Base-by-base conservation (phyloP, 2,888 invertebrate genomes). In the Orthosia gothica region DNA sequence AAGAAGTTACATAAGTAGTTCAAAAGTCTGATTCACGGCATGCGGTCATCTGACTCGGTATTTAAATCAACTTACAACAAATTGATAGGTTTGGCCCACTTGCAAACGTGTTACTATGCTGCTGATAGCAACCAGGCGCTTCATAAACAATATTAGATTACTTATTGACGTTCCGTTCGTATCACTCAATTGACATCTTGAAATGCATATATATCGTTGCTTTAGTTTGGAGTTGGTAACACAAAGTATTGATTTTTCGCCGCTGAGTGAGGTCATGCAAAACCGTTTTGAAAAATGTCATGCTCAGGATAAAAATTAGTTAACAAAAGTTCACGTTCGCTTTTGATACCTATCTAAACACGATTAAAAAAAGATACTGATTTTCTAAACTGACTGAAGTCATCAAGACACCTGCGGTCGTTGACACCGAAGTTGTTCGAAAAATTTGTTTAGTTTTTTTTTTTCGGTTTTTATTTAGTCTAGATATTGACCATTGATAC, bases 81-180 rank as follows among this genome's bases (percentile, higher is more conserved):
- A 72, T 71, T 64, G 73, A 76, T 76, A 64, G 76, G 64, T 80
- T 80, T 76, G 76, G 26, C 74, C 81, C 20, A 76, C 26, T 80
- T 76, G 23, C 7, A 20, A 64, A 68, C 18, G n/a, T 68, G 63
- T 68, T 79, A 55, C 76, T 68, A 74, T 59, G 81, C 54, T 12
- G 54, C 63, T 62, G 76, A 78, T 78, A 64, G 49, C 52, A 59
- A 50, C 13, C 50, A 57, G n/a, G 13, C 45, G 50, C 75, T 13
- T 55, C n/a, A 72, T 72, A 80, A 76, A 80, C 54, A 80, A 73
- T 76, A 76, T 76, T 55, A 76, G 64, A 73, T 76, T 80, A 73
- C 64, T 20, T 63, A 23, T 20, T 67, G 45, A 78, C 45, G 54
- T 64, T 79, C 59, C 45, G 54, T 64, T 79, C 59, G 59, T 55